Evolutionary conservation across 2,888 invertebrate species (phyloP).

Genomic region (Colostygia pectinataria): DNA sequence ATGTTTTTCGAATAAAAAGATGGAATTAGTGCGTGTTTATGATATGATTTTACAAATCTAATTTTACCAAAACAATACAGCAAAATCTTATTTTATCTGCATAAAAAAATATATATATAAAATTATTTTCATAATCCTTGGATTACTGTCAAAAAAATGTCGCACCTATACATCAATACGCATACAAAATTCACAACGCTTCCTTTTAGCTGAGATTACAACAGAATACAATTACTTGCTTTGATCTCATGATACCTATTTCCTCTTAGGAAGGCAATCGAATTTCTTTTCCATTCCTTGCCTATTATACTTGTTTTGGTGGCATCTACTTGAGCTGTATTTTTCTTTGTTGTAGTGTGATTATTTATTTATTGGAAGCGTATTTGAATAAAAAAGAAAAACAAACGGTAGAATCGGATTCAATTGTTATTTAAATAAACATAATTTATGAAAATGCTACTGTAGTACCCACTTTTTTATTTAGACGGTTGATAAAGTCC

Average conservation of each 20-base stretch:
- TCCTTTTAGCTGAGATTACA: constrained; percentile 37
- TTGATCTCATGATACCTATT: constrained; percentile 38
- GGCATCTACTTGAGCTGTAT: constrained; percentile 29
- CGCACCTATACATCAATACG: constrained; percentile 30
- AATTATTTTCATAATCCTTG: background rate
- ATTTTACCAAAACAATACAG: no score
- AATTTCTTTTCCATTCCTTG: constrained; percentile 36
- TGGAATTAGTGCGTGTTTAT: no score
- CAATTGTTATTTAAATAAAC: no score
- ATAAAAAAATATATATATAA: no score
- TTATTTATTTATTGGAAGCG: constrained; percentile 25
- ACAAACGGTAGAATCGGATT: constrained; percentile 3
- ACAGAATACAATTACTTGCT: constrained; percentile 36
- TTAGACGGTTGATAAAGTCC: no score
- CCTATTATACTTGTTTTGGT: constrained; percentile 34
- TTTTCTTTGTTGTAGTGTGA: constrained; percentile 28
- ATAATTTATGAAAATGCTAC: no score
- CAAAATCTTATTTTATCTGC: no score
- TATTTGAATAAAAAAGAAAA: constrained; percentile 22
- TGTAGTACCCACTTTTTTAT: no score
- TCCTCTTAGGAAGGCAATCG: constrained; percentile 37
- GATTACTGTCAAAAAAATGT: constrained; percentile 19
- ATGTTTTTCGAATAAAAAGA: no score
- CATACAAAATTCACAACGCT: constrained; percentile 32
- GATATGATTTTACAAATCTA: no score